Evolutionary conservation across 1,140 invertebrate species (phyloP).

Genomic region (Meteorus sp.): DNA sequence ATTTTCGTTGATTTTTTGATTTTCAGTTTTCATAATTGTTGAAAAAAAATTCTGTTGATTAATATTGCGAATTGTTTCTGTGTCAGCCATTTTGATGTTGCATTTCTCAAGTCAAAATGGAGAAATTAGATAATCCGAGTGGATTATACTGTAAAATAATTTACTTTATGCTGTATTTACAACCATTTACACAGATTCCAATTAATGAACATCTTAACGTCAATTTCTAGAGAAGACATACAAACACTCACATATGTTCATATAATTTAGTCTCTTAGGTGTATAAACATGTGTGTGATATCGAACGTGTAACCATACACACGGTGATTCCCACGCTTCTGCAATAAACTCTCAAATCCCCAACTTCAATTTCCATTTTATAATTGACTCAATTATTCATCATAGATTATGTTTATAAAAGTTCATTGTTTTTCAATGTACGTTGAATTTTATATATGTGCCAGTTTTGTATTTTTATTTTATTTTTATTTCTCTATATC

Average conservation of each 20-base stretch:
- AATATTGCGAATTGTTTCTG: no score
- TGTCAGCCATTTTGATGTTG: neutral
- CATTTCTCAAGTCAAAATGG: neutral
- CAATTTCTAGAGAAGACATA: neutral
- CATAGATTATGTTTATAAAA: neutral
- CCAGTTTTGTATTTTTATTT: no score
- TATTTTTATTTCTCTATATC: no score
- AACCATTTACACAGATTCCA: constrained; percentile 28
- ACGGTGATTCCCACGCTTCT: neutral
- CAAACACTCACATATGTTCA: neutral
- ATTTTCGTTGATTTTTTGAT: no score
- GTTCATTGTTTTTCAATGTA: neutral
- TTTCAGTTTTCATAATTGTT: no score
- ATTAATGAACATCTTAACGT: constrained; percentile 24
- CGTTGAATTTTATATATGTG: neutral
- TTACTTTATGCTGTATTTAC: neutral
- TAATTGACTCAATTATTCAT: constrained; percentile 12
- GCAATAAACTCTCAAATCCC: neutral
- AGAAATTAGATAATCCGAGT: neutral
- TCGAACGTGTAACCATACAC: neutral
- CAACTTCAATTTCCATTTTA: neutral
- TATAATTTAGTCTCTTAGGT: no score
- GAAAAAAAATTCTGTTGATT: no score
- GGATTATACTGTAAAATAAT: neutral
- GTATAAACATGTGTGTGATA: neutral